Evolutionary conservation across 2,113 vertebrate genomes (phyloP), one percentile per base, ranked within the genome.

Genomic region (Athene cunicularia): DNA sequence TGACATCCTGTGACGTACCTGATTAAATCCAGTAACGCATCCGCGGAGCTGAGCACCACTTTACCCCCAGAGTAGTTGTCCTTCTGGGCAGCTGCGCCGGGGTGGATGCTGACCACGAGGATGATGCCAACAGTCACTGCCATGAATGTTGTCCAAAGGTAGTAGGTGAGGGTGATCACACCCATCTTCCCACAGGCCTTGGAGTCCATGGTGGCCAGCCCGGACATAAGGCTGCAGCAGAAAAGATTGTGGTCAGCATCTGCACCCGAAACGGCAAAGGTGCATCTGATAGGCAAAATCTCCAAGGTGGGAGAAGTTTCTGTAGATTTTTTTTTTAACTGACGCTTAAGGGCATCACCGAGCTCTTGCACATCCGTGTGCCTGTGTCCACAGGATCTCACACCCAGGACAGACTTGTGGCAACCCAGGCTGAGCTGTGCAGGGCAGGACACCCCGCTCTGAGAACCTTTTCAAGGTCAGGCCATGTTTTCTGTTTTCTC

Each of bases 111-210:
- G 88, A 98, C 35, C 68, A 99, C 99, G 0, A 99, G 97, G 30
- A 98, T 27, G 94, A 99, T 99, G 56, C 99, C 99, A 1, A 99
- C 97, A 2, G 99, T 98, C 64, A 99, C 99, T 2, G 99, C 99
- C 30, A 99, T 96, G 97, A 99, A 99, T 47, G 99, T 99, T 80
- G 99, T 99, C 99, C 99, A 99, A 52, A 99, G 98, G 95, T 99
- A 99, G 90, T 99, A 99, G 37, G 99, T 99, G 93, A 99, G 98
- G 5, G 99, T 99, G 83, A 99, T 98, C 72, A 99, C 80, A 4
- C 99, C 99, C 98, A 99, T 99, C 76, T 98, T 97, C 67, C 99
- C 99, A 0, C 99, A 99, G 28, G 98, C 98, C 72, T 97, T 99
- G 7, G 99, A 98, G 95, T 99, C 99, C 99, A 99, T 99, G 5